Conservation (phyloP, 2,113 vertebrate genomes). For the Xiphophorus hellerii region DNA sequence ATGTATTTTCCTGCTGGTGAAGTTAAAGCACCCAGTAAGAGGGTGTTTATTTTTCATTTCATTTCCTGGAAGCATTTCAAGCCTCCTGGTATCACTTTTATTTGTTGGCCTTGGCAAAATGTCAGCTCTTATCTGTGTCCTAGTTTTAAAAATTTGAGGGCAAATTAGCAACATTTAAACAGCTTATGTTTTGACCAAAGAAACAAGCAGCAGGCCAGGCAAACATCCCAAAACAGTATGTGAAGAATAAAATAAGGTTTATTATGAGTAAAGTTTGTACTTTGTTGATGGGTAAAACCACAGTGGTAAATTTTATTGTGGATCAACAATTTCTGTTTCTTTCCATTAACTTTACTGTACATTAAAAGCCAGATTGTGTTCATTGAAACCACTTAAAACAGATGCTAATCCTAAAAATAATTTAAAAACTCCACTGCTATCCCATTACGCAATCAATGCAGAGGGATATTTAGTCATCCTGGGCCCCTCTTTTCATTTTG, state of each 20-base stretch:
- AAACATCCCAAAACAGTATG: background rate
- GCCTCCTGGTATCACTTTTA: conserved; percentile 31
- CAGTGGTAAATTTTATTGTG: too few species aligned
- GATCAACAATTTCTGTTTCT: background rate
- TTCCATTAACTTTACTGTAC: conserved; percentile 38
- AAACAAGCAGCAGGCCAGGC: background rate
- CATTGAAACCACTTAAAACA: conserved; percentile 8
- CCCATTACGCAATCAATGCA: too few species aligned
- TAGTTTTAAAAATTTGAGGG: conserved; percentile 15
- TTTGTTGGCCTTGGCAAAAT: conserved; percentile 34
- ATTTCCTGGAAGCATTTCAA: background rate
- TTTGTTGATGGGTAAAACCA: too few species aligned
- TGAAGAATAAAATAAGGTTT: background rate
- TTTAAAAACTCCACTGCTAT: conserved; percentile 6
- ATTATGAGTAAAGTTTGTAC: background rate
- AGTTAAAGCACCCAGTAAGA: conserved; percentile 11
- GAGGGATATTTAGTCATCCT: too few species aligned
- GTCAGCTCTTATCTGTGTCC: conserved; percentile 36
- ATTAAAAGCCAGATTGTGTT: conserved; percentile 21
- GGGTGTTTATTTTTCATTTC: conserved; percentile 28
- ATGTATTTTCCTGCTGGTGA: background rate
- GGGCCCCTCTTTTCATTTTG: too few species aligned
- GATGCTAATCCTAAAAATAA: conserved; percentile 49
- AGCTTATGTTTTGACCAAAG: conserved; percentile 32
- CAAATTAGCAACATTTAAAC: conserved; percentile 43